These are phyloP conservation scores for Aleiodes leptofemur DNA, from an alignment of 2,888 invertebrate genomes.

Conservation along the genomic window DNA sequence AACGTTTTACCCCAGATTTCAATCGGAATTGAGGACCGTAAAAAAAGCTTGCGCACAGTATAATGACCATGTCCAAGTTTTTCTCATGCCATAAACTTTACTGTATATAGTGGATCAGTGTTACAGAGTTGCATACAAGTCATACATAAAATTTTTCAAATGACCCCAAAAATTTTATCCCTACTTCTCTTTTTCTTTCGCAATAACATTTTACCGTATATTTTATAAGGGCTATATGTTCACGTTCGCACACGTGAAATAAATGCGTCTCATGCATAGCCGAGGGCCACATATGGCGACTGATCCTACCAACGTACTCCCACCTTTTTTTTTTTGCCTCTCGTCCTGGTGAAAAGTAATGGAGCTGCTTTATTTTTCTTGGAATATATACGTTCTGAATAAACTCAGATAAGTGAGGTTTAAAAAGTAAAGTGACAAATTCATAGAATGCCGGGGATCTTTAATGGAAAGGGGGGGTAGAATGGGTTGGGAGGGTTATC, in stretches of 20 bases:
- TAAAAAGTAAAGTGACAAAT: neutral
- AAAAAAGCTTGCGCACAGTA: constrained; percentile 16
- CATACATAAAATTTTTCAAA: constrained; percentile 24
- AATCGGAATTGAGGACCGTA: constrained; percentile 10
- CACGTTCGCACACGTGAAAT: constrained; percentile 59
- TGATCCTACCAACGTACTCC: neutral
- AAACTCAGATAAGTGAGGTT: constrained; percentile 21
- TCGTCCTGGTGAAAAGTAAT: constrained; percentile 20
- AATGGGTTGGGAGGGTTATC: neutral
- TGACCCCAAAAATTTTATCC: neutral
- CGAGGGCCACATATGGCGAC: constrained; percentile 26
- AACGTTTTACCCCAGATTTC: constrained; percentile 9
- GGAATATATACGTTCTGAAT: constrained; percentile 19
- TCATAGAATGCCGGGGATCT: neutral
- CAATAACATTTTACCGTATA: constrained; percentile 53
- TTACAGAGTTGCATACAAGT: constrained; percentile 19
- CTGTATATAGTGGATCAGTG: constrained; percentile 8
- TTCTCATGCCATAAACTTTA: constrained; percentile 6
- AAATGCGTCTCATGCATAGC: constrained; percentile 51
- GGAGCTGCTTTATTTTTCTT: constrained; percentile 20
- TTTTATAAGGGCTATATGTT: constrained; percentile 59
- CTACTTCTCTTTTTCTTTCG: constrained; percentile 38
- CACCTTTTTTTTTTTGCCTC: too few species aligned
- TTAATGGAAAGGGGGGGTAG: too few species aligned
- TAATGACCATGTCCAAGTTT: constrained; percentile 25